phyloP scores from a whole-genome alignment of 2,113 vertebrate species.

The Trinectes maculatus region DNA sequence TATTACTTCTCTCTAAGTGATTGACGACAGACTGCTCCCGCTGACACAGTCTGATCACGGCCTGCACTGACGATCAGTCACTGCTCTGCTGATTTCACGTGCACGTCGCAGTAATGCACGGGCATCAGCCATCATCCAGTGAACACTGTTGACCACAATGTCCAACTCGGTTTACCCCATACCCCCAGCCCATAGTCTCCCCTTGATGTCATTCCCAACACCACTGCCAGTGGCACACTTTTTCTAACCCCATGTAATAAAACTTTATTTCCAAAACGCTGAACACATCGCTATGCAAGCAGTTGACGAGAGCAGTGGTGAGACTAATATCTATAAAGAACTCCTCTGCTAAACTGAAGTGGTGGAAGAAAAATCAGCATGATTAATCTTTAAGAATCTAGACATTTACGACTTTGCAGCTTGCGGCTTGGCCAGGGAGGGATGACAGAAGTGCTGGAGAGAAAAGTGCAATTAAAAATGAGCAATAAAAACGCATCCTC shows the following conservation, averaged over 20 bases:
- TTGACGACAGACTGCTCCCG: not conserved
- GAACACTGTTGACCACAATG: not conserved
- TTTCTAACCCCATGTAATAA: not conserved
- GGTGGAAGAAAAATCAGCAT: not conserved
- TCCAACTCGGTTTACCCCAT: not conserved
- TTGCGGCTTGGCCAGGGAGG: not conserved
- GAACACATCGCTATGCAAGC: not conserved
- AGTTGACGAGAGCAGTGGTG: not conserved
- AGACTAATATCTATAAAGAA: not conserved
- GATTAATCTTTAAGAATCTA: not conserved
- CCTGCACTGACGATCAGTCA: not conserved
- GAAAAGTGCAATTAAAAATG: constrained; percentile 20
- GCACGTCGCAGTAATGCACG: not conserved
- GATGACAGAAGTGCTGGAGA: not conserved
- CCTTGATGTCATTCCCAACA: no score
- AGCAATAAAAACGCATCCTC: constrained; percentile 12
- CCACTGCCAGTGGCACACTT: no score
- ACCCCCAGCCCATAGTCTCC: no score
- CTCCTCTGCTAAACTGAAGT: not conserved
- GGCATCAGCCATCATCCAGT: not conserved
- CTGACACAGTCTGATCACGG: not conserved
- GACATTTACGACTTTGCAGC: constrained; percentile 6
- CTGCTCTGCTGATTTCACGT: not conserved
- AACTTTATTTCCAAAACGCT: not conserved
- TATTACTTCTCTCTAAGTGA: not conserved